These are phyloP conservation scores for Sepiola atlantica DNA, from an alignment of 2,888 invertebrate genomes.

Conservation along the genomic window DNA sequence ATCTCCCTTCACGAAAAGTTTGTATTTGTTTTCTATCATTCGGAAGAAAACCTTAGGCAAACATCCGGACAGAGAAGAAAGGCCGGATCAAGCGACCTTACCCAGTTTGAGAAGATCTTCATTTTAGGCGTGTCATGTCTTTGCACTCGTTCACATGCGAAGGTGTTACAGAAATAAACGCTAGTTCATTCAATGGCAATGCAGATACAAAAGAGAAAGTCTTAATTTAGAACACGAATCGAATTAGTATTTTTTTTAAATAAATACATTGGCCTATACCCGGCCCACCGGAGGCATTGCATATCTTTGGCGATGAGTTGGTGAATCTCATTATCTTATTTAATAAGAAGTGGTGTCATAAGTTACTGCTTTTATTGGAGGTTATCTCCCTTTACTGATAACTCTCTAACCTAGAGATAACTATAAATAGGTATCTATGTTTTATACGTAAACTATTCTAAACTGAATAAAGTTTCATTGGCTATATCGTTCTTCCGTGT, in stretches of 20 bases:
- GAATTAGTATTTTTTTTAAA: not conserved
- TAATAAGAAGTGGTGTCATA: no score
- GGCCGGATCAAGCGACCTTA: not conserved
- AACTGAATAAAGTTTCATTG: no score
- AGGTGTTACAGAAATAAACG: not conserved
- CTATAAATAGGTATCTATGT: no score
- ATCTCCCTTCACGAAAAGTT: not conserved
- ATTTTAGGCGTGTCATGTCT: not conserved
- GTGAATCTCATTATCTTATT: no score
- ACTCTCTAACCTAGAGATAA: no score
- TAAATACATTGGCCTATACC: not conserved
- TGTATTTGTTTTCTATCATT: slow-evolving; percentile 16
- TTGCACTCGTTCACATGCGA: not conserved
- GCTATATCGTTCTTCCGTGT: no score
- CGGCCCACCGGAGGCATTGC: not conserved
- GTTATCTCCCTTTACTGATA: no score
- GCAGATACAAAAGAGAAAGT: not conserved
- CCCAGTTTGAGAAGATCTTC: not conserved
- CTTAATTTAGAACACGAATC: not conserved
- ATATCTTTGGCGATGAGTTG: no score
- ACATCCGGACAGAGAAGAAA: not conserved
- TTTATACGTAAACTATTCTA: no score
- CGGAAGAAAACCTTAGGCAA: not conserved
- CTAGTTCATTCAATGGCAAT: not conserved
- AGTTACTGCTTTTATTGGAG: no score